These are phyloP conservation scores for Lordiphosa andalusiaca DNA, from an alignment of 2,888 invertebrate genomes.

Conservation along the genomic window DNA sequence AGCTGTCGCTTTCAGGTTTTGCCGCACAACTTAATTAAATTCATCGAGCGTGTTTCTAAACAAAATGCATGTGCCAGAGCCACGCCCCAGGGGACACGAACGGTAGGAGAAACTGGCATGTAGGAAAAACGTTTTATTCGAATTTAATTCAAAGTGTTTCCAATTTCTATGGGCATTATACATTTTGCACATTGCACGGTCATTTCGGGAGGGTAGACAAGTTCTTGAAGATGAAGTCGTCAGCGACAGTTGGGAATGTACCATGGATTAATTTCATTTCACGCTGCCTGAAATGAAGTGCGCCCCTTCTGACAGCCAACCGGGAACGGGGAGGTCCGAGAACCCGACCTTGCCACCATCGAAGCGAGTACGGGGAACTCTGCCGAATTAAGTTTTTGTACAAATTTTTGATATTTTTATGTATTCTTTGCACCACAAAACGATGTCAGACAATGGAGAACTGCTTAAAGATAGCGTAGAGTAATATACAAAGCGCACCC, in stretches of 20 bases:
- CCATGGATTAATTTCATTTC: conserved; percentile 77
- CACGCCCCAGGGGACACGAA: conserved; percentile 37
- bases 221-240: conserved; percentile 65
- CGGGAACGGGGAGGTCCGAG: conserved; percentile 14
- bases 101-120: neutral
- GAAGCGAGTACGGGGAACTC: conserved; percentile 29
- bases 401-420: conserved; percentile 65
- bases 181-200: conserved; percentile 27
- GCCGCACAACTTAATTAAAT: conserved; percentile 69
- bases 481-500: conserved; percentile 66
- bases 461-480: conserved; percentile 49
- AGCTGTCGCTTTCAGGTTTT: conserved; percentile 45
- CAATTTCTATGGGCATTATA: conserved; percentile 58
- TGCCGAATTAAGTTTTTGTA: conserved; percentile 48
- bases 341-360: conserved; percentile 33
- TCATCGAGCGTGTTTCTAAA: conserved; percentile 42
- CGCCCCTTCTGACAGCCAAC: conserved; percentile 30
- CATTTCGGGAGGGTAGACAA: conserved; percentile 7
- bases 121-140: conserved; percentile 63
- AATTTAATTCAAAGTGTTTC: conserved; percentile 71
- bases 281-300: conserved; percentile 70
- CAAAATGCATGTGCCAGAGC: conserved; percentile 25
- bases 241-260: conserved; percentile 50
- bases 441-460: conserved; percentile 60
- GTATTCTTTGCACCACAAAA: conserved; percentile 66